These are phyloP conservation scores for Pipra filicauda DNA, from an alignment of 2,113 vertebrate species.

Conservation along the genomic window DNA sequence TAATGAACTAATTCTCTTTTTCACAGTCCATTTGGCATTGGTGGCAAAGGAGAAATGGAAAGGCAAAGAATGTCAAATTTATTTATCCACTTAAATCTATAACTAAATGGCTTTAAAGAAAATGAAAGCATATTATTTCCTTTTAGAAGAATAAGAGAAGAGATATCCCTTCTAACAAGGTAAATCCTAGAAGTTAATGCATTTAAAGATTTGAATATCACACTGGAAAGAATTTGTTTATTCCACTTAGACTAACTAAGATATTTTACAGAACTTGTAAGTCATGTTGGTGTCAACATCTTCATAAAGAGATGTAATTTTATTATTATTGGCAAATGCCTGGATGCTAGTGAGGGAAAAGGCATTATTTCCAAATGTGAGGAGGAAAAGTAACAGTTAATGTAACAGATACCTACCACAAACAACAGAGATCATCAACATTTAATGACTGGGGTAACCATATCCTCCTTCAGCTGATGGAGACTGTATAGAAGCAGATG, in stretches of 20 bases:
- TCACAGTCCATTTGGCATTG: background rate
- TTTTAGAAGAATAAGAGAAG: background rate
- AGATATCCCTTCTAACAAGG: background rate
- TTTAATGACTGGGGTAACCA: conserved; percentile 37
- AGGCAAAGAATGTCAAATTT: background rate
- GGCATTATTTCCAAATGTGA: background rate
- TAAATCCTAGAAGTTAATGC: background rate
- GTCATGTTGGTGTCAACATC: background rate
- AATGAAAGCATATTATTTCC: background rate
- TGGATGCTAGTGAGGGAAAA: background rate
- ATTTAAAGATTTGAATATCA: background rate
- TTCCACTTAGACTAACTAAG: background rate
- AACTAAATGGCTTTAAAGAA: background rate
- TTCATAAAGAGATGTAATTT: background rate
- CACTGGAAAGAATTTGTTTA: background rate
- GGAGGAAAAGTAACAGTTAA: background rate
- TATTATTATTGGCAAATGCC: background rate
- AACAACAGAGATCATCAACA: background rate
- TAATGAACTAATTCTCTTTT: conserved; percentile 47
- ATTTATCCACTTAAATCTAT: conserved; percentile 3
- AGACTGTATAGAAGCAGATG: conserved; percentile 1
- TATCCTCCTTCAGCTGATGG: conserved; percentile 29
- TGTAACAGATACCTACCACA: background rate
- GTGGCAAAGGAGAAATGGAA: background rate
- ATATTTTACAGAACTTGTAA: background rate